phyloP scores from a whole-genome alignment of 2,797 vertebrate species.

The Podargus strigoides region DNA sequence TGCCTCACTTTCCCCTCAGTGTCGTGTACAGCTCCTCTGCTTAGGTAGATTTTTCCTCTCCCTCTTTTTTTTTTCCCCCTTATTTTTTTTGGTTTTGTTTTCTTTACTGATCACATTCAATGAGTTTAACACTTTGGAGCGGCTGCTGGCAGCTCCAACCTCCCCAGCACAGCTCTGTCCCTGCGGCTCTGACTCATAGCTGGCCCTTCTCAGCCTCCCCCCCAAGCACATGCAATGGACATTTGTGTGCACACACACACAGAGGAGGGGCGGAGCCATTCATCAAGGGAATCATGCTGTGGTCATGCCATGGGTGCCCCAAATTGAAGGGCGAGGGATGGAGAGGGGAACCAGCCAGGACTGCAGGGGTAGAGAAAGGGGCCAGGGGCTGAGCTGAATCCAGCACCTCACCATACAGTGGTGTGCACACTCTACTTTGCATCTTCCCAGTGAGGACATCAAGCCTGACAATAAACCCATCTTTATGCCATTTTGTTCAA shows the following conservation, averaged over 20 bases:
- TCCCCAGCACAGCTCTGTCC: background rate
- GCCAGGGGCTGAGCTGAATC: background rate
- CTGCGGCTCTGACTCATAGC: constrained; percentile 6
- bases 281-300: background rate
- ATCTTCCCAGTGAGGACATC: background rate
- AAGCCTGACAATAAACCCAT: background rate
- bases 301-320: background rate
- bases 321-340: accelerated
- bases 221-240: accelerated
- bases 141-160: background rate
- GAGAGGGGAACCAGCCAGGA: background rate
- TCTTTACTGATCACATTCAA: background rate
- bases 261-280: background rate
- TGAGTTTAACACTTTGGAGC: background rate
- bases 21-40: background rate
- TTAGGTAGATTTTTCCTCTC: background rate
- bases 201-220: background rate
- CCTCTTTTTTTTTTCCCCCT: background rate
- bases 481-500: background rate
- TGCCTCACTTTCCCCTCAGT: background rate
- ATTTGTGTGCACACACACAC: background rate
- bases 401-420: background rate
- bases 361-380: background rate
- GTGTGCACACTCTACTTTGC: background rate
- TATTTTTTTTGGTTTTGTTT: background rate